Conservation (phyloP, 2,113 vertebrate species). For the Dicentrarchus labrax region DNA sequence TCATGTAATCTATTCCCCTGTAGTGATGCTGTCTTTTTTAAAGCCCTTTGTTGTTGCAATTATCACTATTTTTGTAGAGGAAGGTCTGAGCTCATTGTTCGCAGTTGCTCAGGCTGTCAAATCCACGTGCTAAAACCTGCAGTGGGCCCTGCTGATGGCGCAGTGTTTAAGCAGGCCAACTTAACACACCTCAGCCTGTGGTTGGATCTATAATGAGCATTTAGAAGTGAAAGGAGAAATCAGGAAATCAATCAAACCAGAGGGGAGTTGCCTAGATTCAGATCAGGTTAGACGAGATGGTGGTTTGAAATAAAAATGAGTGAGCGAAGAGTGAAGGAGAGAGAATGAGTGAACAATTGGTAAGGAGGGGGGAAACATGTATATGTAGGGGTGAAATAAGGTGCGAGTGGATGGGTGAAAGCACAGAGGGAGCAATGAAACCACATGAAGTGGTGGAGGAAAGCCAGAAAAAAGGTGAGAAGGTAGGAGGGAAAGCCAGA, state of each 20-base stretch:
- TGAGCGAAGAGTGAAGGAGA: slow-evolving; percentile 11
- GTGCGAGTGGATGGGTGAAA: slow-evolving; percentile 7
- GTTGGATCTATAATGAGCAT: slow-evolving; percentile 38
- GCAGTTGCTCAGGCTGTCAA: slow-evolving; percentile 10
- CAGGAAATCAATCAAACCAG: slow-evolving; percentile 52
- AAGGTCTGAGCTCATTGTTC: slow-evolving; percentile 36
- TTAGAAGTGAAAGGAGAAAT: slow-evolving; percentile 36
- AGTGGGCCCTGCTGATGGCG: slow-evolving; percentile 9
- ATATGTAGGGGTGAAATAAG: slow-evolving; percentile 23
- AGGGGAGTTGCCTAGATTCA: slow-evolving; percentile 20
- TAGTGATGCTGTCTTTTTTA: slow-evolving; percentile 6
- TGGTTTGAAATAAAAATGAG: slow-evolving; percentile 30
- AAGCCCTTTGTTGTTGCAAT: slow-evolving; percentile 33
- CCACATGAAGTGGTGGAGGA: slow-evolving; percentile 16
- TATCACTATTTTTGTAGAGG: slow-evolving; percentile 33
- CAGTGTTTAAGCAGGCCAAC: not conserved
- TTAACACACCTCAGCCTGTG: slow-evolving; percentile 29
- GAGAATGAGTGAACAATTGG: slow-evolving; percentile 12
- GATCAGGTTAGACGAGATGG: slow-evolving; percentile 41
- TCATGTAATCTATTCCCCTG: not conserved
- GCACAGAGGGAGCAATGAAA: slow-evolving; percentile 23
- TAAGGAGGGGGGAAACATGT: not conserved
- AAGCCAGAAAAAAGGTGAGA: not conserved
- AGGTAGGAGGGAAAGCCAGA: not conserved
- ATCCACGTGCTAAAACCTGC: not conserved